phyloP scores from a whole-genome alignment of 1,140 invertebrate genomes.

The Heliothis virescens region DNA sequence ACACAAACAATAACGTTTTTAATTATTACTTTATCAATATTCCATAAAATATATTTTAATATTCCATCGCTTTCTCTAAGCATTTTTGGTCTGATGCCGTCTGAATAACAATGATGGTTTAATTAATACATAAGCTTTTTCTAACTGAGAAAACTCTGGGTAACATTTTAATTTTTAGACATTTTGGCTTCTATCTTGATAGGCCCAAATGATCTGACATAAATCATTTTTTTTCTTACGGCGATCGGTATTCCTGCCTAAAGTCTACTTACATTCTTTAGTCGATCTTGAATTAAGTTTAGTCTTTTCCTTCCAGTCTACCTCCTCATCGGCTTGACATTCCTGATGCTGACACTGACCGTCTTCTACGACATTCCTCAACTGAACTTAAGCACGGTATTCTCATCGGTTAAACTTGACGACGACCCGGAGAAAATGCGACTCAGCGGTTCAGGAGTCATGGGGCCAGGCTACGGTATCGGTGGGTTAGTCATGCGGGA shows the following conservation, averaged over 20 bases:
- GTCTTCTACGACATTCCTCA: conserved; percentile 96
- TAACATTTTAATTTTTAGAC: too few species aligned
- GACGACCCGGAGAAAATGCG: conserved; percentile 89
- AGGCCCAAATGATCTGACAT: too few species aligned
- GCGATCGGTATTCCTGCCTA: too few species aligned
- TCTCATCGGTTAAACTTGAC: conserved; percentile 90
- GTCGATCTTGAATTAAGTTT: not conserved
- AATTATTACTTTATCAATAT: not conserved
- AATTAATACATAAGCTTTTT: too few species aligned
- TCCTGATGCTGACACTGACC: conserved; percentile 93
- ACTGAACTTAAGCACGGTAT: conserved; percentile 92
- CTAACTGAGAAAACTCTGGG: too few species aligned
- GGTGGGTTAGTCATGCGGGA: conserved; percentile 81
- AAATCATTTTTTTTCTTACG: too few species aligned
- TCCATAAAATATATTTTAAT: not conserved
- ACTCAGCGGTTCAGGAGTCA: conserved; percentile 82
- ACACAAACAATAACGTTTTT: not conserved
- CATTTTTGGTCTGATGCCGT: too few species aligned
- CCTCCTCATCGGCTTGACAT: conserved; percentile 92
- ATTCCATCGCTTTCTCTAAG: too few species aligned
- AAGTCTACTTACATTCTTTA: too few species aligned
- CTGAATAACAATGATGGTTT: too few species aligned
- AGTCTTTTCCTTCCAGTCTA: conserved; percentile 87
- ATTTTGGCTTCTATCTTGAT: too few species aligned
- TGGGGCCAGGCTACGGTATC: conserved; percentile 84